phyloP scores from a whole-genome alignment of 2,888 invertebrate genomes.

The Schrankia costaestrigalis region DNA sequence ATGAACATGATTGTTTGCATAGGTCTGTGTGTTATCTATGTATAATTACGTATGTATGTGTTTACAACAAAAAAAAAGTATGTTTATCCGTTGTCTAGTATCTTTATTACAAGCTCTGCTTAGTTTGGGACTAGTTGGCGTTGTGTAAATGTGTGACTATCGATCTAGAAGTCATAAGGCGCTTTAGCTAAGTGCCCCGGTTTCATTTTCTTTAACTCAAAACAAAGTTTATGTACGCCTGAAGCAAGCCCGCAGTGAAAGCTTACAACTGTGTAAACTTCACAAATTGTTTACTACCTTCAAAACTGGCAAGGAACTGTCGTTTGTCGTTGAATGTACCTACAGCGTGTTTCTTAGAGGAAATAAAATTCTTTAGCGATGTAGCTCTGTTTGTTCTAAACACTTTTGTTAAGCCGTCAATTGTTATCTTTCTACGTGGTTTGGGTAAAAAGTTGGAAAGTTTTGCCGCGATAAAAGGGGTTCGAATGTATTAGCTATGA shows the following conservation, averaged over 20 bases:
- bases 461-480: background rate
- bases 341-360: slow-evolving; percentile 16
- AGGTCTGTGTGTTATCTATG: no score
- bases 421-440: slow-evolving; percentile 9
- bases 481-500: no score
- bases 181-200: slow-evolving; percentile 30
- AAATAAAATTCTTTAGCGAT: slow-evolving; percentile 22
- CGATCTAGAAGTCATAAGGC: slow-evolving; percentile 36
- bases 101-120: no score
- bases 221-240: slow-evolving; percentile 31
- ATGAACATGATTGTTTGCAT: no score
- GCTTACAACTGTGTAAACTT: slow-evolving; percentile 38
- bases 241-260: slow-evolving; percentile 27
- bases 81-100: no score
- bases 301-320: slow-evolving; percentile 34
- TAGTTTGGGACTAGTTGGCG: no score
- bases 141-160: no score
- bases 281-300: slow-evolving; percentile 37
- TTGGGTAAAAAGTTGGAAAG: slow-evolving; percentile 7
- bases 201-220: slow-evolving; percentile 32
- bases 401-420: slow-evolving; percentile 16
- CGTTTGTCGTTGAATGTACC: slow-evolving; percentile 35
- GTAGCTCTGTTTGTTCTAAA: slow-evolving; percentile 14
- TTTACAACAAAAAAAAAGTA: no score
- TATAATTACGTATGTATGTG: no score